Evolutionary conservation across 2,888 invertebrate species (phyloP), one percentile per base, ranked within the genome.

Genomic region (Epistrophella euchroma): DNA sequence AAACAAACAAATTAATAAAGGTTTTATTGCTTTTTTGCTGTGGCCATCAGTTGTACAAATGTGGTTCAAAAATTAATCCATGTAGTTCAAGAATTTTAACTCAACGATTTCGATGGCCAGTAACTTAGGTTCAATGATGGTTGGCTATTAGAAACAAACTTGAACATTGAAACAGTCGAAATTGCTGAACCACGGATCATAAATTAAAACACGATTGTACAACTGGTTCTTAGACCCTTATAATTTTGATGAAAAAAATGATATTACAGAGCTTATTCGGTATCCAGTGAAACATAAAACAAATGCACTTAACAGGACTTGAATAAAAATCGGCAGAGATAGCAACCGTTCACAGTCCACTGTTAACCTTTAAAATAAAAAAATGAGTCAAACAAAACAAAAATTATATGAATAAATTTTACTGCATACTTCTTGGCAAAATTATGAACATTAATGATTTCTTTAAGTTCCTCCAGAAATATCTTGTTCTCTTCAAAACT

Each of bases 231-330:
- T n/a, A n/a, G n/a, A n/a, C n/a, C n/a, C n/a, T 13, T 1, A 11
- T 13, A 13, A 50, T 22, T 25, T 22, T 50, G 2, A 22, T 22
- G 0, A 52, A 13, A 6, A 6, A 2, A 25, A 1, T 52, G n/a
- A 0, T 15, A 25, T 80, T 66, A 89, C 89, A 58, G 88, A 88
- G 32, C 89, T 87, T 55, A 91, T 45, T 0, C 90, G 90, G 77
- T 91, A 91, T 45, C 88, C 89, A 15, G 89, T 89, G 45, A 91
- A 91, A 50, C 91, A 91, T 19, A 85, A 73, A 0, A 85, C 70
- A 22, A 91, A 87, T 0, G 90, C 90, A 68, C 90, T 91, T n/a
- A 91, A 71, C 0, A 90, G 78, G 22, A 91, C 88, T 86, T 91
- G 91, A 0, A 89, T 75, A 10, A 91, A 87, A 13, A 90, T 88